Percentiles rank a stretch among this genome's conserved stretches.
These are phyloP conservation scores for Centropus bengalensis DNA, from an alignment of 2,113 vertebrate species.

Conservation along the genomic window DNA sequence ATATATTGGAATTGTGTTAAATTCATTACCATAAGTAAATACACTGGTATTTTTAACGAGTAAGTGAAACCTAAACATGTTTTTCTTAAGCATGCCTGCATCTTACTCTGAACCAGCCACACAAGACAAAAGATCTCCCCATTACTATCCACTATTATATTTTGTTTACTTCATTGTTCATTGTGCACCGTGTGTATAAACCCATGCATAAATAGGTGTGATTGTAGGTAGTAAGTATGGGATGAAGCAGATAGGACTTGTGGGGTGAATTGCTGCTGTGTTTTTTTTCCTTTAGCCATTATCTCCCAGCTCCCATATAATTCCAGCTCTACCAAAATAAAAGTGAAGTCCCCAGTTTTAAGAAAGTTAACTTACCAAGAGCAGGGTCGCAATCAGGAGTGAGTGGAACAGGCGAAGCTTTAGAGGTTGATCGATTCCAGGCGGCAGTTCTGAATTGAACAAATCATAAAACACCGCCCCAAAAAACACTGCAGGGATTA, in stretches of 20 bases:
- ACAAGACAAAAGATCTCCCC: background rate
- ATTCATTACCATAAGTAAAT: background rate
- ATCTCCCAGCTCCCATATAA: background rate
- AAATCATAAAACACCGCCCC: background rate
- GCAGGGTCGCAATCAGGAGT: background rate
- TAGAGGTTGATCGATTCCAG: constrained; percentile 60
- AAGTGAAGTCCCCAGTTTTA: background rate
- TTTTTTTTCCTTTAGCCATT: background rate
- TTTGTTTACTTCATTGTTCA: background rate
- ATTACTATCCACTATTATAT: background rate
- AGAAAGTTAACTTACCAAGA: constrained; percentile 12
- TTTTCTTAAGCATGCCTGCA: background rate
- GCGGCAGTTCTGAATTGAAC: constrained; percentile 12
- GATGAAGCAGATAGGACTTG: background rate
- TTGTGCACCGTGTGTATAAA: background rate
- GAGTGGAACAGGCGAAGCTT: constrained; percentile 42
- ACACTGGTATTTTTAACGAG: background rate
- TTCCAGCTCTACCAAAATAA: background rate
- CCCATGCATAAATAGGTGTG: background rate
- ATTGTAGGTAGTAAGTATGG: no score
- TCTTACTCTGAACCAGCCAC: background rate
- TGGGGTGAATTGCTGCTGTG: background rate
- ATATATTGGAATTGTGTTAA: background rate
- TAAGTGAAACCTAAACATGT: background rate
- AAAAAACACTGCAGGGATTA: background rate